Percentiles rank a stretch among this genome's conserved stretches.
Conservation (phyloP, 2,113 vertebrate genomes). For the Semicossyphus pulcher region DNA sequence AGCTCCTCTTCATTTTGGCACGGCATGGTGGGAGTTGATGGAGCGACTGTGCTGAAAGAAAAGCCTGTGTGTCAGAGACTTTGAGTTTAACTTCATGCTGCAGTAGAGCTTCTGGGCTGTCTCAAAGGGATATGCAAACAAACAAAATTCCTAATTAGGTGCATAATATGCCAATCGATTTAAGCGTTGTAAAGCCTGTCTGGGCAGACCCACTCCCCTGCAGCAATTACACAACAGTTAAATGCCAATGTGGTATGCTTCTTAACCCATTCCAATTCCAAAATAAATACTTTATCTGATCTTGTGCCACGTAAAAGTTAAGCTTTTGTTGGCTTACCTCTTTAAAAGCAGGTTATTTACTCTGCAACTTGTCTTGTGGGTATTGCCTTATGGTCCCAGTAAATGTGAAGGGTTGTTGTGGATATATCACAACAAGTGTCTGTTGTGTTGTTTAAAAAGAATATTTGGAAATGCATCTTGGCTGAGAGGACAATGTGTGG, state of each 20-base stretch:
- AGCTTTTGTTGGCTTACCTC: background rate
- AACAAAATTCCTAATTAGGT: slow-evolving; percentile 49
- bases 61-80: slow-evolving; percentile 33
- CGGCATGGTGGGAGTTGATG: slow-evolving; percentile 21
- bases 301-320: slow-evolving; percentile 25
- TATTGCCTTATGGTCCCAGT: slow-evolving; percentile 14
- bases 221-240: slow-evolving; percentile 36
- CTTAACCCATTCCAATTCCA: slow-evolving; percentile 31
- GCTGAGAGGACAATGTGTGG: slow-evolving; percentile 8
- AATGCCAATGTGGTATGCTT: slow-evolving; percentile 20
- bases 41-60: slow-evolving; percentile 14
- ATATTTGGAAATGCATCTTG: slow-evolving; percentile 1
- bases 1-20: slow-evolving; percentile 33
- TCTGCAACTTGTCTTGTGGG: background rate
- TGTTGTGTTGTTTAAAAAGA: slow-evolving; percentile 11
- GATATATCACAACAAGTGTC: slow-evolving; percentile 24
- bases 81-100: slow-evolving; percentile 30
- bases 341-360: slow-evolving; percentile 26
- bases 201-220: background rate
- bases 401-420: slow-evolving; percentile 16
- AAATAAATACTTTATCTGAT: slow-evolving; percentile 25
- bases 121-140: slow-evolving; percentile 49
- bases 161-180: slow-evolving; percentile 50
- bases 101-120: slow-evolving; percentile 16
- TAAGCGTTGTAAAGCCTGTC: slow-evolving; percentile 36